Base-by-base conservation (phyloP, 2,888 invertebrate species). In the Dryobota labecula region DNA sequence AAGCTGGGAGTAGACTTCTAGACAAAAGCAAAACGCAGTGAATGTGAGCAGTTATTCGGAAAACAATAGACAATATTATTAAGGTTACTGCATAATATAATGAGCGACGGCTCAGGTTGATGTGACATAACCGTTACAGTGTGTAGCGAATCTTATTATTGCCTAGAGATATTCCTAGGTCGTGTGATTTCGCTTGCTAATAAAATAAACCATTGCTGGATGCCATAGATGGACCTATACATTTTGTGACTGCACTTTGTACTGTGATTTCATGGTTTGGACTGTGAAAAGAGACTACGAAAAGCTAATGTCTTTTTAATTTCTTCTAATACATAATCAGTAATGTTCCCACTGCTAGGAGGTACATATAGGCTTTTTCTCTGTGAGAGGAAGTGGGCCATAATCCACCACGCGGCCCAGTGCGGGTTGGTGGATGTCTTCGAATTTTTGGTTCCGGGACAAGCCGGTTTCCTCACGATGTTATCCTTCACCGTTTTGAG, bases 11-110 rank as follows among this genome's bases (percentile, higher is more conserved):
- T 33, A 41, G 30, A 53, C 18, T 54, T 57, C 51, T 30, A 62
- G 41, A 45, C 45, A 57, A 54, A 60, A 47, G 27, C 33, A n/a
- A n/a, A 9, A 36, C 33, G 6, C n/a, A 73, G 47, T 69, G 33
- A 56, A 13, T 63, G 47, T 53, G 27, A 33, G 43, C 36, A 47
- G 53, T 51, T 43, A 61, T 72, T 72, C 36, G n/a, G 54, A 0
- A 33, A 83, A 84, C 85, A 85, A 83, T 83, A 80, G 73, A 58
- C 63, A 47, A 64, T 83, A 63, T 65, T 70, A 80, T 76, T 76
- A 73, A 38, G 57, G 41, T 64, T 54, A 68, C 56, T 63, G 57
- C 62, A 64, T 69, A 82, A 65, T 73, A 58, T 30, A 76, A 82
- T 64, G 60, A 73, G 45, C 15, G 66, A 27, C 24, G 41, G 49